Evolutionary conservation across 2,113 vertebrate genomes (phyloP), one percentile per base, ranked within the genome.

Genomic region (Mus pahari): DNA sequence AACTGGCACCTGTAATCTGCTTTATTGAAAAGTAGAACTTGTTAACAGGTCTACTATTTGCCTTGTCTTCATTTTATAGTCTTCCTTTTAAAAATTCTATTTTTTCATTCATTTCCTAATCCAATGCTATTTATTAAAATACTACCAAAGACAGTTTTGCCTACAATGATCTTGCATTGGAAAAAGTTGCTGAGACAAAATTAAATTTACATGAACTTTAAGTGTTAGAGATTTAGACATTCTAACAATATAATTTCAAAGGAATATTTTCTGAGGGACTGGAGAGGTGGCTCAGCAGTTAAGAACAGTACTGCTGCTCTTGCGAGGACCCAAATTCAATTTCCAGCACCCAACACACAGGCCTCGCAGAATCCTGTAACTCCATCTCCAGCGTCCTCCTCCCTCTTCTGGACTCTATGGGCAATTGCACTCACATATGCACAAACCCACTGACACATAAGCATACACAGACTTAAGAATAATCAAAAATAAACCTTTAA

Each of bases 181-280:
- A 31, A 78, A 94, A 96, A 55, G 10, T 39, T 95, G 24, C 68
- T 88, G 48, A 90, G 19, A 91, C 89, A 58, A 91, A 92, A 16
- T 16, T 55, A 16, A 55, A 26, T 48, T 90, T 71, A 45, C 14
- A 71, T 2, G 33, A 68, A 31, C 13, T 58, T 14, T 77, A n/a
- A 91, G n/a, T 66, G 33, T 33, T 68, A 45, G 36, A 82, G 36
- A 60, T 82, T 39, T 60, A 45, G 31, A 93, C 60, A 71, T 71
- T 81, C 4, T 3, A 77, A 48, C 88, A 71, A 92, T 39, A 7
- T 48, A 82, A 50, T 68, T 48, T 86, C 39, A 90, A 17, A 42
- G 33, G 7, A 64, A 10, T 8, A 19, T 42, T 62, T 64, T 62
- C 58, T 84, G n/a, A 42, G 22, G 24, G 14, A 45, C n/a, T 39